Evolutionary conservation across 2,797 vertebrate species (phyloP), one percentile per base, ranked within the genome.

Genomic region (Orestias chungarensis): DNA sequence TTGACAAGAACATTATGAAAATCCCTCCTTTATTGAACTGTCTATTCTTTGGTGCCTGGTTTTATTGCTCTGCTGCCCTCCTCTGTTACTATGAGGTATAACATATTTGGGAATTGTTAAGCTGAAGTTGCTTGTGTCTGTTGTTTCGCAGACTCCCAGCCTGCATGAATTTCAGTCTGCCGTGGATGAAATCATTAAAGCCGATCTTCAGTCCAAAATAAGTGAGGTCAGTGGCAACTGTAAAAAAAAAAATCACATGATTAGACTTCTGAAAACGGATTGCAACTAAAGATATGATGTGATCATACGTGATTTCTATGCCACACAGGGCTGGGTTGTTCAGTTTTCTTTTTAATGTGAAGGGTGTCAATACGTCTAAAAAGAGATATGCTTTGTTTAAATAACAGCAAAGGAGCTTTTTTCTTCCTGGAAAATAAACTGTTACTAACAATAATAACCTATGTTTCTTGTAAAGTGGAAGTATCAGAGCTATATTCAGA

Each of bases 171-270:
- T 95, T 43, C 77, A 82, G 76, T 82, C 85, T 50, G 81, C 81
- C 11, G n/a, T 93, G 49, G 73, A 92, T 76, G 66, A 89, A 67
- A 68, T 90, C 8, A 70, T 66, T 20, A 57, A 82, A 55, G 49
- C 50, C 49, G 46, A 94, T 71, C 87, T 95, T 12, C 40, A 42
- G 35, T 80, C 81, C 27, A 81, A 82, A 75, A 66, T 88, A 44
- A 75, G 64, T 4, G 73, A 89, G 88, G 94, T 95, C 55, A 84
- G 92, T 35, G 38, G 27, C 29, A 17, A 40, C 23, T 40, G 25
- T 69, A 18, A 47, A 54, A 9, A 18, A 47, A 54, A 9, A n/a
- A 44, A 43, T 50, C 8, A 11, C 40, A 18, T 20, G 20, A 52
- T 6, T 8, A 59, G 4, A 31, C 3, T 9, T 38, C 1, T 17